A percentile compares a stretch with the other conserved stretches of the same genome.
These are phyloP conservation scores for Aphelinus certus DNA, from an alignment of 1,140 invertebrate species.

Conservation along the genomic window DNA sequence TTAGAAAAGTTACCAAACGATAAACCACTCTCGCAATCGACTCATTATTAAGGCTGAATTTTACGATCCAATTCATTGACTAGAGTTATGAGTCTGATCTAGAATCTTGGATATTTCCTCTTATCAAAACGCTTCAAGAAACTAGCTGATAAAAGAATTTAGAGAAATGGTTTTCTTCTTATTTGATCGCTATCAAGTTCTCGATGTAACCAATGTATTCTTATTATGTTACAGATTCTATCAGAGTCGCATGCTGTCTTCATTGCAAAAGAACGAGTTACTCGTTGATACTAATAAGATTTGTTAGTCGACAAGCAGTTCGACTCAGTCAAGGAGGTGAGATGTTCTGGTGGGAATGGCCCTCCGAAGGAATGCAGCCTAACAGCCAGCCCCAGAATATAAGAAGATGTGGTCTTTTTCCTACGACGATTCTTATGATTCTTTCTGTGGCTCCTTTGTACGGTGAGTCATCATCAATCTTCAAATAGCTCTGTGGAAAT, in stretches of 20 bases:
- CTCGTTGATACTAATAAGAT: background rate
- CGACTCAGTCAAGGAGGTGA: background rate
- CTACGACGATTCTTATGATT: slow-evolving; percentile 16
- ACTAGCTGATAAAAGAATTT: no score
- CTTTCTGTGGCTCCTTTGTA: slow-evolving; percentile 13
- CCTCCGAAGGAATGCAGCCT: background rate
- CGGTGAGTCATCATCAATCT: slow-evolving; percentile 8
- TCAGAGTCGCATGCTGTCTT: background rate
- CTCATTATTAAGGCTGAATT: no score
- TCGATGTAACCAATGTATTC: no score
- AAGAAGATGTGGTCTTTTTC: background rate
- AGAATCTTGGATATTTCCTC: no score
- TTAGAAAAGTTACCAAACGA: no score
- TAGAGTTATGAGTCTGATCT: no score
- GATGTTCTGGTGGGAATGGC: slow-evolving; percentile 17
- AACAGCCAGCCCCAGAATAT: background rate
- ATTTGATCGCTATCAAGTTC: no score
- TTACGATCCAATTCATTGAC: no score
- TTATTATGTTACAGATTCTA: background rate
- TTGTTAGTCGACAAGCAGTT: background rate
- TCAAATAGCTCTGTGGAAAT: no score
- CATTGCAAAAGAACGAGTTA: background rate
- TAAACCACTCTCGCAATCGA: no score
- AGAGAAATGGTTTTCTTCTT: no score
- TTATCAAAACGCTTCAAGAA: no score